Evolutionary conservation across 2,797 vertebrate genomes (phyloP).

Genomic region (Enteromius fasciolatus): DNA sequence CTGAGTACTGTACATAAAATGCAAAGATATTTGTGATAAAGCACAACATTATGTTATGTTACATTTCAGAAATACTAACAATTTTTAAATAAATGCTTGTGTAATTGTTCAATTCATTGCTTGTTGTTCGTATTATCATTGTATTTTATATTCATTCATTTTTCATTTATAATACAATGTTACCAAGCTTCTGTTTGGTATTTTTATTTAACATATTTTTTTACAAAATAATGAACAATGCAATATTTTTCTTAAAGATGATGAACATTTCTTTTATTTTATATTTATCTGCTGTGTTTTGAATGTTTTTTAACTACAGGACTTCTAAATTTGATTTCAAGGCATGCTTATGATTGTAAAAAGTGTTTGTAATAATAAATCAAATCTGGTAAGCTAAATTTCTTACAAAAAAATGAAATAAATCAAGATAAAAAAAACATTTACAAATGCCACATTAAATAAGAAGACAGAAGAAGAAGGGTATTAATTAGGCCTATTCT

Average conservation of each 20-base stretch:
- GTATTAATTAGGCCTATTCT: neutral
- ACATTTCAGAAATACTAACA: neutral
- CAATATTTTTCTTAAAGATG: neutral
- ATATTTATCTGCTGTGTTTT: no score
- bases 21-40: constrained; percentile 4
- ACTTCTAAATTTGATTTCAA: neutral
- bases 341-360: neutral
- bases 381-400: neutral
- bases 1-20: neutral
- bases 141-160: neutral
- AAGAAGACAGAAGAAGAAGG: neutral
- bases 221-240: neutral
- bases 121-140: neutral
- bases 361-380: neutral
- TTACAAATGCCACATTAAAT: neutral
- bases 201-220: neutral
- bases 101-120: neutral
- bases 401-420: neutral
- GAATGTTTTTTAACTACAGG: neutral
- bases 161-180: neutral
- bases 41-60: neutral
- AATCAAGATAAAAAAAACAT: neutral
- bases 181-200: neutral
- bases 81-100: neutral
- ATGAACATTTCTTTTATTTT: neutral